Evolutionary conservation across 23 tunicate species (phyloP).

Genomic region (Trididemnum clinides): DNA sequence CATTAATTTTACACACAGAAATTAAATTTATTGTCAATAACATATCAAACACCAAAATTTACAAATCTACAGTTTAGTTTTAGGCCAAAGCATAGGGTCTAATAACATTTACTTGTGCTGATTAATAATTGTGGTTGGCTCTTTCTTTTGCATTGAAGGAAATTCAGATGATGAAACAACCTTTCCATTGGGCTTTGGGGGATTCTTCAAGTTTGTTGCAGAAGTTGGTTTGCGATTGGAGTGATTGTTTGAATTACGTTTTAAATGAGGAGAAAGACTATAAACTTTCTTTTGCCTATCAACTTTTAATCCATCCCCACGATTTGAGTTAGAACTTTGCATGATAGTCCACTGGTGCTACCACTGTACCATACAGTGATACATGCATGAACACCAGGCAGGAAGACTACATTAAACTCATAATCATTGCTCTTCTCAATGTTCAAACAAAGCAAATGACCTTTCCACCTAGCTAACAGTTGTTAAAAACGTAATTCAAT

Average conservation of each 20-base stretch:
- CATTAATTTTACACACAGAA: no score
- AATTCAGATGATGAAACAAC: background rate
- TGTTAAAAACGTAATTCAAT: no score
- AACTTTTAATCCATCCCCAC: background rate
- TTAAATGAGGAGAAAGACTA: conserved; percentile 34
- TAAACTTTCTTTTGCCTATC: background rate
- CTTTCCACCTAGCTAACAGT: no score
- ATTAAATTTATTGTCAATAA: no score
- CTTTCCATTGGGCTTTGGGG: background rate
- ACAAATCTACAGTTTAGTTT: no score
- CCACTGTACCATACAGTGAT: background rate
- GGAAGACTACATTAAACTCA: no score
- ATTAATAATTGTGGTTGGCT: conserved; percentile 39
- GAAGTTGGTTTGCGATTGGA: background rate
- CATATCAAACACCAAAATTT: no score
- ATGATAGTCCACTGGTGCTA: background rate
- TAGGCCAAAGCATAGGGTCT: no score
- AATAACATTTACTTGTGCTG: conserved; percentile 23
- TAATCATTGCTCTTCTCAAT: no score
- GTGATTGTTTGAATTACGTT: background rate
- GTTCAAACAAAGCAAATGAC: no score
- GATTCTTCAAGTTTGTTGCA: background rate
- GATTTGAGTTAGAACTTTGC: background rate
- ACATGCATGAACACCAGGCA: no score
- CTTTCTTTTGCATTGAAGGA: conserved; percentile 3